Evolutionary conservation across 2,797 vertebrate species (phyloP), one percentile per base, ranked within the genome.

Genomic region (Philypnodon macrostomus): DNA sequence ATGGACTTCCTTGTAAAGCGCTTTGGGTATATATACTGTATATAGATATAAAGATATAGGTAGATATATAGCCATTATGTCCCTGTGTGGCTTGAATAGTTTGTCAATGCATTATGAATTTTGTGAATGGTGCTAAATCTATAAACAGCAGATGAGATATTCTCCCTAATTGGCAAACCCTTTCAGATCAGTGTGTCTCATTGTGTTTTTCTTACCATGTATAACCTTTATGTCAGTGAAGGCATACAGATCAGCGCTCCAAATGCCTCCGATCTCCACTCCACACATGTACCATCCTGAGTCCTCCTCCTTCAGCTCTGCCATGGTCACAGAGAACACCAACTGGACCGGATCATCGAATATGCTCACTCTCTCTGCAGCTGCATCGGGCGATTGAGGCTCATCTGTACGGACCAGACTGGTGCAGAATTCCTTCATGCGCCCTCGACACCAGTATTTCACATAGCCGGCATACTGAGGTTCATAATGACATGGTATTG

Each of bases 241-340:
- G 1, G 70, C 47, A 0, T 39, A 13, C 4, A 29, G 66, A 13
- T 91, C 90, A 0, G 58, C 16, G 0, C 0, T 71, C 89, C 87
- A 90, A 1, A 72, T 4, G 0, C 58, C 42, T 0, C 79, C 85
- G 12, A 88, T 38, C 77, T 90, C 88, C 65, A 88, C 80, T 0
- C 83, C 85, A n/a, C 90, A 91, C 74, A 84, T 77, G 74, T 90
- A 90, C 87, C 87, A 89, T 0, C 84, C 87, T 0, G 86, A 62
- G 8, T 89, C 81, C 0, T 0, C 41, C 46, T 71, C 75, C 53
- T 63, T 79, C 69, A 89, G 47, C 11, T 83, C 3, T 1, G 4
- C 61, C 85, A 90, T 88, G 53, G 69, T 86, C 50, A 91, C 88
- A 0, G 81, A 76, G 75, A 85, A 89, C 58, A 90, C 57, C 16